These are phyloP conservation scores for Cheilosia urbana DNA, from an alignment of 2,888 invertebrate genomes.

Conservation along the genomic window DNA sequence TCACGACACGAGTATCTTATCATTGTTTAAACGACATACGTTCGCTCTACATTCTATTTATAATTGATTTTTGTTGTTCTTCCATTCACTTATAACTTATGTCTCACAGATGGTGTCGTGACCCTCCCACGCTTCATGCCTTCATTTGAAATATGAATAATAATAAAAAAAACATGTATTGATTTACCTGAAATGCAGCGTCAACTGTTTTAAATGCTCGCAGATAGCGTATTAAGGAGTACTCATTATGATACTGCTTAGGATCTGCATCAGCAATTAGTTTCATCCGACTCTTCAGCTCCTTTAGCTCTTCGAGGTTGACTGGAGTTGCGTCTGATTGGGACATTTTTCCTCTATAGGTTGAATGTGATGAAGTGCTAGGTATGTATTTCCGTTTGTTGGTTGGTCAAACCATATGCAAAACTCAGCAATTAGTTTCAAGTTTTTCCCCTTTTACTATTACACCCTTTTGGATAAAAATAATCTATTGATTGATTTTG, in stretches of 20 bases:
- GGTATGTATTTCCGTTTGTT: neutral
- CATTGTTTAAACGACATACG: constrained; percentile 5
- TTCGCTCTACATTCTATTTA: neutral
- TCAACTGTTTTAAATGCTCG: constrained; percentile 90
- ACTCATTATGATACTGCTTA: constrained; percentile 90
- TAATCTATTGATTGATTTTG: constrained; percentile 52
- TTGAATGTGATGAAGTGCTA: constrained; percentile 24
- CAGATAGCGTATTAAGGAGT: constrained; percentile 88
- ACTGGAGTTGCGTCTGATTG: constrained; percentile 84
- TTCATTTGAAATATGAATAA: neutral
- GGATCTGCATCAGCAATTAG: constrained; percentile 90
- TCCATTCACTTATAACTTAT: constrained; percentile 1
- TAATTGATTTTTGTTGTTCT: constrained; percentile 42
- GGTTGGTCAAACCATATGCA: constrained; percentile 58
- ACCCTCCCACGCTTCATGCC: constrained; percentile 31
- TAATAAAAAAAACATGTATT: neutral
- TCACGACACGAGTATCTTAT: constrained; percentile 4
- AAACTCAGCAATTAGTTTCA: constrained; percentile 7
- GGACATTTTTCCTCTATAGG: constrained; percentile 79
- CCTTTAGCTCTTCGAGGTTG: constrained; percentile 87
- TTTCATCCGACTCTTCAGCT: constrained; percentile 89
- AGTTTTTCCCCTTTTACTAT: constrained; percentile 11
- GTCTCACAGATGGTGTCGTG: constrained; percentile 27
- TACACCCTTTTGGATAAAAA: constrained; percentile 20
- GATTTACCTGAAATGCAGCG: constrained; percentile 88